Conservation (phyloP, 1,140 invertebrate genomes). For the Acyrthosiphon pisum region DNA sequence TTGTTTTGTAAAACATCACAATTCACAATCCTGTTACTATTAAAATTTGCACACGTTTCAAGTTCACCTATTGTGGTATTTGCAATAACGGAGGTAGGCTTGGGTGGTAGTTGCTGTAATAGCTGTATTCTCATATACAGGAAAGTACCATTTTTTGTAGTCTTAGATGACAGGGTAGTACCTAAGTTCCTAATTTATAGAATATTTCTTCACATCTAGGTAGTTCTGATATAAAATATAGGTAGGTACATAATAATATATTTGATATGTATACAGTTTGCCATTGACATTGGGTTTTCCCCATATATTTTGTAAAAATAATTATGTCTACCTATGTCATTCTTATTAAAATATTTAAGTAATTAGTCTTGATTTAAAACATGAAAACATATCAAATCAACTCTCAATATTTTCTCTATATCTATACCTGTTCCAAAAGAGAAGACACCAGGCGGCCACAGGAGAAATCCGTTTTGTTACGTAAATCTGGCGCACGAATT, state of each 20-base stretch:
- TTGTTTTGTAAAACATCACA: too few species aligned
- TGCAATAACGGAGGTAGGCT: too few species aligned
- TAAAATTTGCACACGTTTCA: too few species aligned
- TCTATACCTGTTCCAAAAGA: neutral
- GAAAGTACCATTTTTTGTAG: too few species aligned
- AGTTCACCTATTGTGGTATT: too few species aligned
- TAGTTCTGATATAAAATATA: neutral
- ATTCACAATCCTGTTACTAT: too few species aligned
- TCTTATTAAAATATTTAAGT: neutral
- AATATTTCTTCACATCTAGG: neutral
- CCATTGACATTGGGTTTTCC: neutral
- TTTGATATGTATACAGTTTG: neutral
- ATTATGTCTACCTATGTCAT: neutral
- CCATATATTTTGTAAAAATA: neutral
- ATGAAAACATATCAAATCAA: neutral
- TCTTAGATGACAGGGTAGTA: too few species aligned
- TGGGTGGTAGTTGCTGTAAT: too few species aligned
- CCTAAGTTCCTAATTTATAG: neutral
- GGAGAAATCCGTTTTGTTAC: too few species aligned
- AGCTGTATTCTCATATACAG: too few species aligned
- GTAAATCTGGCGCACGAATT: too few species aligned
- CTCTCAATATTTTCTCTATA: neutral
- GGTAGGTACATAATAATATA: neutral
- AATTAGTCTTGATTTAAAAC: neutral
- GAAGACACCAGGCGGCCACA: too few species aligned